These are phyloP conservation scores for Saguinus imperator DNA, from an alignment of 2,113 vertebrate genomes.

Conservation along the genomic window DNA sequence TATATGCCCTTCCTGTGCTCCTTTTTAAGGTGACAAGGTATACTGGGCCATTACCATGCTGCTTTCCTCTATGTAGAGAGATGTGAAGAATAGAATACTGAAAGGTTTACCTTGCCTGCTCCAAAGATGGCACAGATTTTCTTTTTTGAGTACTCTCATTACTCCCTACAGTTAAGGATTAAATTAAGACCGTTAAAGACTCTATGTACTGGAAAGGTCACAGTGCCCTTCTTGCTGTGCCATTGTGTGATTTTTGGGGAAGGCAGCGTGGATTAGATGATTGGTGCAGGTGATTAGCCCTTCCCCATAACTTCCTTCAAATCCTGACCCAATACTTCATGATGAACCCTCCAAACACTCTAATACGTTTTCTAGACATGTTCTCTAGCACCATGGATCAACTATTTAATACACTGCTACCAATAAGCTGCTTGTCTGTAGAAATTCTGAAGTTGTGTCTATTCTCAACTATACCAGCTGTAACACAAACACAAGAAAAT, in stretches of 20 bases:
- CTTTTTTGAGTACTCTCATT: not conserved
- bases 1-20: too few relatives aligned
- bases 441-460: not conserved
- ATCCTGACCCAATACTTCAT: not conserved
- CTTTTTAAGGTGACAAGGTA: not conserved
- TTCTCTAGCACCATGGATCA: not conserved
- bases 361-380: not conserved
- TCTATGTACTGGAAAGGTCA: not conserved
- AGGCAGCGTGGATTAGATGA: not conserved
- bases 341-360: not conserved
- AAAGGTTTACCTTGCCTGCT: not conserved
- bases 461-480: not conserved
- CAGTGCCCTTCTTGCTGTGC: fast-evolving
- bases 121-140: not conserved
- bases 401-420: not conserved
- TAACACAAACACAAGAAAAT: not conserved
- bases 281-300: not conserved
- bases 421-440: not conserved
- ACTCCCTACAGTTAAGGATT: not conserved
- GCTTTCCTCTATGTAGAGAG: not conserved
- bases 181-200: not conserved
- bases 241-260: not conserved
- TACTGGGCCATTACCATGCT: not conserved
- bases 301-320: not conserved
- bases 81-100: not conserved